Percentiles rank a stretch among this genome's conserved stretches.
Evolutionary conservation across 2,113 vertebrate species (phyloP).

Genomic region (Smithornis capensis): DNA sequence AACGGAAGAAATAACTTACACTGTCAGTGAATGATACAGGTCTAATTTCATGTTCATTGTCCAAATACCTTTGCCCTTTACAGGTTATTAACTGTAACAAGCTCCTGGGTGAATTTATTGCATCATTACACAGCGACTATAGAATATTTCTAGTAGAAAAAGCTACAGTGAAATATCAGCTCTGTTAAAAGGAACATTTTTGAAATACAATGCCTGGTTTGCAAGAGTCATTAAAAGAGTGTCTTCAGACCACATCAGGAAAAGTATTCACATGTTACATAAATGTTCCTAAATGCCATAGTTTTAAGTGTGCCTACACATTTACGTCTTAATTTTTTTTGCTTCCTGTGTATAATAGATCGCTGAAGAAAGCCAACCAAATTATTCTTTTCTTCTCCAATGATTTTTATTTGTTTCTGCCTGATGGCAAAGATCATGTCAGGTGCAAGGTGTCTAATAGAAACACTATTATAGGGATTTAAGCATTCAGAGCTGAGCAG

Average conservation of each 20-base stretch:
- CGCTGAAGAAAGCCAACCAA: not conserved
- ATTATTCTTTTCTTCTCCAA: not conserved
- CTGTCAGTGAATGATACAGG: not conserved
- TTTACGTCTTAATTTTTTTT: not conserved
- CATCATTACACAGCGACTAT: conserved; percentile 5
- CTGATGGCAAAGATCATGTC: not conserved
- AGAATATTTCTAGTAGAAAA: not conserved
- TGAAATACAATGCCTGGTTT: not conserved
- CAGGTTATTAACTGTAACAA: conserved; percentile 56
- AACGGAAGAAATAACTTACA: conserved; percentile 34
- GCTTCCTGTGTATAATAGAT: not conserved
- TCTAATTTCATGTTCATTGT: conserved; percentile 43
- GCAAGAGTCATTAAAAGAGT: not conserved
- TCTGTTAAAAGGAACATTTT: not conserved
- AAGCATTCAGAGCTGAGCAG: not conserved
- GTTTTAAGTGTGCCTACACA: not conserved
- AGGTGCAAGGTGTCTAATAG: accelerated
- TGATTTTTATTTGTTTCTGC: not conserved
- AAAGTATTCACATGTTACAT: not conserved
- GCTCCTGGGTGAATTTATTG: conserved; percentile 33
- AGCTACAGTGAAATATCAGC: not conserved
- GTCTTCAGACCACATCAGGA: not conserved
- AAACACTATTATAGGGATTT: not conserved
- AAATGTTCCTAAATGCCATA: not conserved
- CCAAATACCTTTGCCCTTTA: conserved; percentile 59